Conservation (phyloP, 2,113 vertebrate genomes). For the Dicentrarchus labrax region DNA sequence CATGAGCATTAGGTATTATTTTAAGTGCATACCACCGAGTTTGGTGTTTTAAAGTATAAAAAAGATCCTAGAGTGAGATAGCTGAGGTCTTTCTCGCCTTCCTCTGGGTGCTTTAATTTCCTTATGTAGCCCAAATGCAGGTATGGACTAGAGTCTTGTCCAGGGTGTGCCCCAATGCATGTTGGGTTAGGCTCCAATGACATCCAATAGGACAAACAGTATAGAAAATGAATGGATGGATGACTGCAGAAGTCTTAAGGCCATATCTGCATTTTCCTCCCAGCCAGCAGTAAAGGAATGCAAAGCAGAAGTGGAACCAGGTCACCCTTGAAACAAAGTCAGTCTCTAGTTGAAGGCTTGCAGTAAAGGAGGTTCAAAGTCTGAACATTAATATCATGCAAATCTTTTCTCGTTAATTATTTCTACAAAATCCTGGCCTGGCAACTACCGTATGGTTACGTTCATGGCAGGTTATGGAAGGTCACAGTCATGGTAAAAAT, state of each 20-base stretch:
- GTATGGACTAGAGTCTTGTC: not conserved
- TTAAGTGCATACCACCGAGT: constrained; percentile 1
- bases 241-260: constrained; percentile 4
- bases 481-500: not conserved
- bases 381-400: not conserved
- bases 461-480: not conserved
- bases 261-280: not conserved
- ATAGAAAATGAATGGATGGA: not conserved
- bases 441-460: not conserved
- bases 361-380: not conserved
- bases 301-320: constrained; percentile 41
- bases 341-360: not conserved
- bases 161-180: not conserved
- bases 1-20: constrained; percentile 38
- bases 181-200: not conserved
- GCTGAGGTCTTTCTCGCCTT: not conserved
- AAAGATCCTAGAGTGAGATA: not conserved
- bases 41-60: not conserved
- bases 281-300: not conserved
- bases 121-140: not conserved
- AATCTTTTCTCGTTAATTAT: not conserved
- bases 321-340: constrained; percentile 45
- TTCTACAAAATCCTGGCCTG: not conserved
- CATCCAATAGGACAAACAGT: not conserved
- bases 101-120: not conserved